A percentile compares a stretch with the other conserved stretches of the same genome.
Evolutionary conservation across 2,888 invertebrate species (phyloP).

Genomic region (Plagiodera versicolora): DNA sequence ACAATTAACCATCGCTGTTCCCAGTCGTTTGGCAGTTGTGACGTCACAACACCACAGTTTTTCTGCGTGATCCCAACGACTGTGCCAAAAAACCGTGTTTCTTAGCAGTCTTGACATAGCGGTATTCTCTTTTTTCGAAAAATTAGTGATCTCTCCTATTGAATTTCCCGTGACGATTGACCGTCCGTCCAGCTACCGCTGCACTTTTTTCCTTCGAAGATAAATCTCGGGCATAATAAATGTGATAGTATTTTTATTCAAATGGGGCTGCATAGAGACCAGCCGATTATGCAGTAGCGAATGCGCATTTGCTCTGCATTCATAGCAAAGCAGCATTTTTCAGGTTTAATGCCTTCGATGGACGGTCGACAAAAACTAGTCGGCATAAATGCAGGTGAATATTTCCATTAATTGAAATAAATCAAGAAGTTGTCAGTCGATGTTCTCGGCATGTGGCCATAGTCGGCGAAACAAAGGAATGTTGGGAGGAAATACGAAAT

Average conservation of each 20-base stretch:
- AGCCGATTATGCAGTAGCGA: constrained; percentile 30
- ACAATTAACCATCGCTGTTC: too few species aligned
- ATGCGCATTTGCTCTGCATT: constrained; percentile 34
- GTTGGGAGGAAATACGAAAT: background rate
- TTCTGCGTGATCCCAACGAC: too few species aligned
- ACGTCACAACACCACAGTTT: too few species aligned
- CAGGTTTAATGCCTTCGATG: constrained; percentile 48
- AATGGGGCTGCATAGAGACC: constrained; percentile 27
- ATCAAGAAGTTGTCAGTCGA: constrained; percentile 41
- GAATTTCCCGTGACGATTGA: too few species aligned
- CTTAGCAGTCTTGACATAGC: too few species aligned
- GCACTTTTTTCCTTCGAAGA: background rate
- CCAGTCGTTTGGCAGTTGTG: too few species aligned
- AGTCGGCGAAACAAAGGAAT: background rate
- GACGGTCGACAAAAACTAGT: constrained; percentile 45
- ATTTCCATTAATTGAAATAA: constrained; percentile 56
- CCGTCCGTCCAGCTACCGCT: background rate
- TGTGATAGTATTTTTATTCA: constrained; percentile 31
- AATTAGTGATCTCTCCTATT: too few species aligned
- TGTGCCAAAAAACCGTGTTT: too few species aligned
- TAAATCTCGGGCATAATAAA: constrained; percentile 9
- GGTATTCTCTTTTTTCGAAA: too few species aligned
- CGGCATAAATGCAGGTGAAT: constrained; percentile 49
- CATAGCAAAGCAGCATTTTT: constrained; percentile 42
- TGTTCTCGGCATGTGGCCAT: constrained; percentile 14